These are phyloP conservation scores for Hesperia comma DNA, from an alignment of 2,888 invertebrate genomes.

Conservation along the genomic window DNA sequence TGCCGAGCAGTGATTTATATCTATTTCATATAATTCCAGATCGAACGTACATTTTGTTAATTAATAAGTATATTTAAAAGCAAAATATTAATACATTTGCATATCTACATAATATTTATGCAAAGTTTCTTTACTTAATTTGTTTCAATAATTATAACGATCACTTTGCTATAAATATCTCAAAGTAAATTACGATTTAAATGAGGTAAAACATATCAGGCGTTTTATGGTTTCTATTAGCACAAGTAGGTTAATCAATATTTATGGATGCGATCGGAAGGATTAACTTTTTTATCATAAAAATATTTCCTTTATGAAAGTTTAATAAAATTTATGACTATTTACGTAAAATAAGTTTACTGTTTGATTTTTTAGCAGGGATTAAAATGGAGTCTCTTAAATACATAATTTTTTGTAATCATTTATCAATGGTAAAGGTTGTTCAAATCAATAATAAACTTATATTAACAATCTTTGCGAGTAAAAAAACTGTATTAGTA, in stretches of 20 bases:
- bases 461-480: no score
- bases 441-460: no score
- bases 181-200: conserved; percentile 41
- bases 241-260: conserved; percentile 30
- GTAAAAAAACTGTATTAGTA: no score
- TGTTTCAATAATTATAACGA: conserved; percentile 45
- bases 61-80: conserved; percentile 21
- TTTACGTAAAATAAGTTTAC: background rate
- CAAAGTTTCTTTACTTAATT: conserved; percentile 37
- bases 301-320: background rate
- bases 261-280: conserved; percentile 7
- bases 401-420: no score
- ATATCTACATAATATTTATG: conserved; percentile 37
- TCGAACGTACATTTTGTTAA: background rate
- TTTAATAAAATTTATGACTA: background rate
- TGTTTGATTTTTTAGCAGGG: no score
- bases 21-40: no score
- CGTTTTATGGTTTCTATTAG: conserved; percentile 19
- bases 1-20: no score
- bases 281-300: background rate
- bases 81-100: conserved; percentile 38
- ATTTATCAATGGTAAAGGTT: no score
- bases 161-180: conserved; percentile 46
- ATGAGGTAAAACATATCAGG: conserved; percentile 25
- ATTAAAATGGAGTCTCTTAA: no score